Conservation (phyloP, 2,113 vertebrate genomes). For the Gopherus flavomarginatus region DNA sequence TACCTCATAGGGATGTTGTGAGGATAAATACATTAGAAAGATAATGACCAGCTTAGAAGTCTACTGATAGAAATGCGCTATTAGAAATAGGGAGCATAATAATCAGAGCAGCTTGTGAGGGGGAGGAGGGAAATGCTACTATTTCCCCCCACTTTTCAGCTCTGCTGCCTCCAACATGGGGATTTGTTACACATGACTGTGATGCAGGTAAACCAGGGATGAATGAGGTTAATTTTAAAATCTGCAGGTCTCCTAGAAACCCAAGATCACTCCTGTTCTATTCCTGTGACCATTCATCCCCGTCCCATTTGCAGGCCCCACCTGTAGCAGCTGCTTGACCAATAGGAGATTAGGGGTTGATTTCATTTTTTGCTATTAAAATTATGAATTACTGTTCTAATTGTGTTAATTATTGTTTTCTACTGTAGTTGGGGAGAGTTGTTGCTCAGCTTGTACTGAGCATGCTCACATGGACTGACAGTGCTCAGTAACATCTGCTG, state of each 20-base stretch:
- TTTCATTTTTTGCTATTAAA: background rate
- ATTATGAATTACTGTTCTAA: background rate
- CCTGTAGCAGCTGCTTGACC: background rate
- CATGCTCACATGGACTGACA: too few relatives aligned
- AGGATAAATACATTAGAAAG: background rate
- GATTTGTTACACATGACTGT: background rate
- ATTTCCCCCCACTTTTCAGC: too few relatives aligned
- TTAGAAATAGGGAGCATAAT: background rate
- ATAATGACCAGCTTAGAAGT: background rate
- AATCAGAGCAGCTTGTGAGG: background rate
- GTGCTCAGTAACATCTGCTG: too few relatives aligned
- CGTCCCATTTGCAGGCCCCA: too few relatives aligned
- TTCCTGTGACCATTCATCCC: background rate
- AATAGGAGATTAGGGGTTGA: background rate
- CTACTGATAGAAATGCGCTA: background rate
- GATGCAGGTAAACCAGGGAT: background rate
- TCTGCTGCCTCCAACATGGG: background rate
- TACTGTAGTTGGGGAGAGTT: background rate
- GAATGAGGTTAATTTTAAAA: background rate
- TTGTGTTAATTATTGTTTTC: background rate
- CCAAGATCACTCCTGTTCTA: background rate
- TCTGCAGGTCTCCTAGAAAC: background rate
- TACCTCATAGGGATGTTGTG: background rate
- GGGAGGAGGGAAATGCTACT: too few relatives aligned
- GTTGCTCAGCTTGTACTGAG: too few relatives aligned